These are phyloP conservation scores for Ommatoiulus sabulosus DNA, from an alignment of 2,888 invertebrate species.

Conservation along the genomic window DNA sequence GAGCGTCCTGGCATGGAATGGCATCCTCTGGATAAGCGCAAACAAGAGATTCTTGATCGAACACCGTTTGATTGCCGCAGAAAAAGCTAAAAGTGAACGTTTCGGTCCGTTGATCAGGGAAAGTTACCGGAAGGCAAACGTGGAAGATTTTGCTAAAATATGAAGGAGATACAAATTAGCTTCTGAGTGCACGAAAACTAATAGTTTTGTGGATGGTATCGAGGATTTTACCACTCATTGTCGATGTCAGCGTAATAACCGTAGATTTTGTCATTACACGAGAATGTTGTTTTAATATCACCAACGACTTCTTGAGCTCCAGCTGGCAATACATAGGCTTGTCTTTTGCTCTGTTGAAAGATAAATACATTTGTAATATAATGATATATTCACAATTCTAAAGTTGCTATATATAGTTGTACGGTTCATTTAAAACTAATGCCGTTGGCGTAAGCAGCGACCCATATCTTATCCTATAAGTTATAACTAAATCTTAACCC, in stretches of 20 bases:
- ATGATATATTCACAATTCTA: too few species aligned
- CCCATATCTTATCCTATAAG: too few species aligned
- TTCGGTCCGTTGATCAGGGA: slow-evolving; percentile 57
- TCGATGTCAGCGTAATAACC: slow-evolving; percentile 58
- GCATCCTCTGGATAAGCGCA: slow-evolving; percentile 62
- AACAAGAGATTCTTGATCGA: slow-evolving; percentile 62
- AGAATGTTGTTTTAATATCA: slow-evolving; percentile 58
- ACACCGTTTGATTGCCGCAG: slow-evolving; percentile 62
- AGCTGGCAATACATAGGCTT: slow-evolving; percentile 57
- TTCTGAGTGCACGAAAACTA: background rate
- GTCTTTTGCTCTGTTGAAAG: slow-evolving; percentile 51
- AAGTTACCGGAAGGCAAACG: slow-evolving; percentile 56
- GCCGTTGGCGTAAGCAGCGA: too few species aligned
- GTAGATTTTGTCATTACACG: slow-evolving; percentile 55
- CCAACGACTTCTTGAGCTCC: slow-evolving; percentile 58
- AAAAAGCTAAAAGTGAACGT: slow-evolving; percentile 60
- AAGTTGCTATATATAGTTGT: too few species aligned
- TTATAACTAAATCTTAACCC: too few species aligned
- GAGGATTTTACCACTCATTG: slow-evolving; percentile 41
- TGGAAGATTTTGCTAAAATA: slow-evolving; percentile 57
- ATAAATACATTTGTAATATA: background rate
- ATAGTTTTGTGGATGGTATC: background rate
- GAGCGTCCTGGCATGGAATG: slow-evolving; percentile 62
- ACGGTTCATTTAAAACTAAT: too few species aligned
- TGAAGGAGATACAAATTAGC: background rate